These are phyloP conservation scores for Coelogynopora nodosa DNA, from an alignment of 2,888 invertebrate genomes.

Conservation along the genomic window DNA sequence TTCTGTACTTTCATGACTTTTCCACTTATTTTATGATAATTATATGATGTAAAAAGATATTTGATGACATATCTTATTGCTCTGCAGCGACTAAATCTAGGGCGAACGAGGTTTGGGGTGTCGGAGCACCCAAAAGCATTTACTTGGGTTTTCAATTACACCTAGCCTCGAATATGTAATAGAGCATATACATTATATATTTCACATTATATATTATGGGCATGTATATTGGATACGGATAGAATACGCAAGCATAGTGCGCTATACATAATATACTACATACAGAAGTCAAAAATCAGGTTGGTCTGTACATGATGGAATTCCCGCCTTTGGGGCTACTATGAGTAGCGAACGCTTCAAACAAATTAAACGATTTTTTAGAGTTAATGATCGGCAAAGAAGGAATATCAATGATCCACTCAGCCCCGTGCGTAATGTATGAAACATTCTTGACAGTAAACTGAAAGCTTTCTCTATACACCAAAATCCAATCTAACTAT, in stretches of 20 bases:
- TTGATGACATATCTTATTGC: neutral
- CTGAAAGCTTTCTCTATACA: too few relatives aligned
- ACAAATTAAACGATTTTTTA: neutral
- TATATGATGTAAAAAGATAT: neutral
- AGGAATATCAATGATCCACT: too few relatives aligned
- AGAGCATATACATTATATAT: too few relatives aligned
- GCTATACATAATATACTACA: neutral
- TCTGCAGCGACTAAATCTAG: neutral
- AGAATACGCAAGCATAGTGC: neutral
- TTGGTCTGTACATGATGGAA: too few relatives aligned
- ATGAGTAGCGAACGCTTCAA: neutral
- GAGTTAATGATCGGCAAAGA: too few relatives aligned
- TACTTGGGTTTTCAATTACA: neutral
- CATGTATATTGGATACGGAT: neutral
- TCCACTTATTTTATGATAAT: neutral
- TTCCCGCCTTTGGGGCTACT: neutral
- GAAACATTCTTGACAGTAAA: too few relatives aligned
- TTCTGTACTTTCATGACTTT: too few relatives aligned
- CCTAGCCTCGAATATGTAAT: neutral
- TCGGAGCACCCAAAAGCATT: neutral
- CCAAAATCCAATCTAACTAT: too few relatives aligned
- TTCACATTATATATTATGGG: too few relatives aligned
- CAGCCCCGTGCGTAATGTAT: too few relatives aligned
- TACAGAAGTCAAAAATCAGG: too few relatives aligned
- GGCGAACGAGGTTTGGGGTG: neutral